A percentile compares a stretch with the other conserved stretches of the same genome.
phyloP scores from a whole-genome alignment of 2,888 invertebrate genomes.

The Matsumyia berberina region DNA sequence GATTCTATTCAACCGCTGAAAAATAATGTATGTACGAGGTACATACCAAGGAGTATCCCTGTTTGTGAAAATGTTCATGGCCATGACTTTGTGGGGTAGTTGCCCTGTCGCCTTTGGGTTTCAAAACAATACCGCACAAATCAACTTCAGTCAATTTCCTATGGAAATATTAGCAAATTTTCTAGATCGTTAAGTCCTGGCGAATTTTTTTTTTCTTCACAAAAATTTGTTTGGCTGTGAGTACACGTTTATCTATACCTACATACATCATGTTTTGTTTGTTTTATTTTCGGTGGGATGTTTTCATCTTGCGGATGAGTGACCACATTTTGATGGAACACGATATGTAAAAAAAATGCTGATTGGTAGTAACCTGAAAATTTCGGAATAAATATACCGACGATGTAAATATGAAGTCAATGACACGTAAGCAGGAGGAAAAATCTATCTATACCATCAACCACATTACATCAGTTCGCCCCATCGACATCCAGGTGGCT shows the following conservation, averaged over 20 bases:
- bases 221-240: constrained; percentile 51
- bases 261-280: too few species aligned
- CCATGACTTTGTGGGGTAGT: constrained; percentile 21
- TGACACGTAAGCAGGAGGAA: too few species aligned
- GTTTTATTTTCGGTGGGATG: too few species aligned
- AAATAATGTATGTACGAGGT: constrained; percentile 52
- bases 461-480: too few species aligned
- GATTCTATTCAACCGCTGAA: constrained; percentile 44
- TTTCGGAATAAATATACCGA: too few species aligned
- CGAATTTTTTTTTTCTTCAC: constrained; percentile 32
- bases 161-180: constrained; percentile 74
- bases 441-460: too few species aligned
- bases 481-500: too few species aligned
- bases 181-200: constrained; percentile 64
- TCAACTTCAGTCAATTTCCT: constrained; percentile 75
- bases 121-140: constrained; percentile 57
- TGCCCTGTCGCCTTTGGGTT: constrained; percentile 11
- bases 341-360: too few species aligned
- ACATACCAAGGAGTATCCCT: constrained; percentile 23
- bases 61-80: constrained; percentile 59
- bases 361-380: too few species aligned
- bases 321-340: too few species aligned
- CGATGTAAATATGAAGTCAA: too few species aligned
- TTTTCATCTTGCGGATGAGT: too few species aligned
- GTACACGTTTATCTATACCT: neutral